A percentile compares a stretch with the other conserved stretches of the same genome.
Evolutionary conservation across 2,113 vertebrate genomes (phyloP).

Genomic region (Anguilla japonica): DNA sequence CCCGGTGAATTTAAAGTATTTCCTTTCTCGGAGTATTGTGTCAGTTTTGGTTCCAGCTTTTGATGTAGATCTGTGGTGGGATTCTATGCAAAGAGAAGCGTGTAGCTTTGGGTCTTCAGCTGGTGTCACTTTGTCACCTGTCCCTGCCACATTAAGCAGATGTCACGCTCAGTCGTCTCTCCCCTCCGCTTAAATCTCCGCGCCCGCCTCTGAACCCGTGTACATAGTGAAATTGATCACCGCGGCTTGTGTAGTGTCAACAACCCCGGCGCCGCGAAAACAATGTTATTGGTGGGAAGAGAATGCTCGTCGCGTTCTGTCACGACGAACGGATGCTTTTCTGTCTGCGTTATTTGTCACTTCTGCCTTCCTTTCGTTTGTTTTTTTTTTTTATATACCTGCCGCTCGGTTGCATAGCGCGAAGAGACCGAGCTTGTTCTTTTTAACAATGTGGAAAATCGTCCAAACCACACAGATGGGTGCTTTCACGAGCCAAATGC

Average conservation of each 20-base stretch:
- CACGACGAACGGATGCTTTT: background rate
- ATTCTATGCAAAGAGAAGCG: background rate
- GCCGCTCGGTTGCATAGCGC: background rate
- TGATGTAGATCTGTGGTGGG: background rate
- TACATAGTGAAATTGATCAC: background rate
- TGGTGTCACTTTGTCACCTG: background rate
- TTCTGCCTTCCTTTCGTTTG: background rate
- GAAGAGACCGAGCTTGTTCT: background rate
- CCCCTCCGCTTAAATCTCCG: background rate
- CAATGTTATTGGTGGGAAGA: background rate
- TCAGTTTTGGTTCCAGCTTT: background rate
- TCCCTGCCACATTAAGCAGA: conserved; percentile 12
- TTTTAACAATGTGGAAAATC: background rate
- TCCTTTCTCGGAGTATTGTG: background rate
- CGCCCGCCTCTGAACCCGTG: background rate
- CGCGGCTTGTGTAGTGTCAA: background rate
- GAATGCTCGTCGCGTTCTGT: background rate
- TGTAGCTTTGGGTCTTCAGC: background rate
- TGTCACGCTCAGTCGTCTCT: background rate
- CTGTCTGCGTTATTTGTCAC: background rate
- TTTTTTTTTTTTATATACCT: background rate
- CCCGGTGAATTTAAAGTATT: background rate
- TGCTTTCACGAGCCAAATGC: background rate
- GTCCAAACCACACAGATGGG: background rate
- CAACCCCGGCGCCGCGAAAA: background rate